phyloP scores from a whole-genome alignment of 2,113 vertebrate genomes.

The Empidonax traillii region DNA sequence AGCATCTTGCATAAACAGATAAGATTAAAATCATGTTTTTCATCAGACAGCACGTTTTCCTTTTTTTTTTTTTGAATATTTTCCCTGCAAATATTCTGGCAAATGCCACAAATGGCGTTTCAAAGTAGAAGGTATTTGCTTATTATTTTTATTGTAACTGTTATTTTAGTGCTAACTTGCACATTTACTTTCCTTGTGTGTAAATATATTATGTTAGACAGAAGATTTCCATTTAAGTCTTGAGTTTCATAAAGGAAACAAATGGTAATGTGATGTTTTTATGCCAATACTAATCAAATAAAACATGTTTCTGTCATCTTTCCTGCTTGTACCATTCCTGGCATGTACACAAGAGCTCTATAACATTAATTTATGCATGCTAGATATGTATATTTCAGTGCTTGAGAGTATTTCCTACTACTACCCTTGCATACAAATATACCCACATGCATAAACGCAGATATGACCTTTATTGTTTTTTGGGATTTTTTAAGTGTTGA shows the following conservation, averaged over 20 bases:
- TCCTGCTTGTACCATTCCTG: background rate
- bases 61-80: background rate
- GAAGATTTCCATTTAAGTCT: background rate
- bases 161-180: background rate
- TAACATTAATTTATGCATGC: background rate
- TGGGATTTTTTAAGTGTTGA: background rate
- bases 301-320: background rate
- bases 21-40: background rate
- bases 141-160: background rate
- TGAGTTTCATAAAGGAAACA: background rate
- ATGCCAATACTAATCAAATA: constrained; percentile 35
- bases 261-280: constrained; percentile 21
- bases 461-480: background rate
- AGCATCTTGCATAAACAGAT: background rate
- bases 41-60: background rate
- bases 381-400: background rate
- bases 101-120: background rate
- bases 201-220: background rate
- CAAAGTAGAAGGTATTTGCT: background rate
- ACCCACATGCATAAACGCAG: background rate
- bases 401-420: background rate
- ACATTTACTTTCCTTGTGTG: background rate
- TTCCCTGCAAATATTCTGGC: background rate
- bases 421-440: background rate
- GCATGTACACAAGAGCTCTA: background rate